Evolutionary conservation across 1,140 invertebrate species (phyloP).

Genomic region (Caligus rogercresseyi): DNA sequence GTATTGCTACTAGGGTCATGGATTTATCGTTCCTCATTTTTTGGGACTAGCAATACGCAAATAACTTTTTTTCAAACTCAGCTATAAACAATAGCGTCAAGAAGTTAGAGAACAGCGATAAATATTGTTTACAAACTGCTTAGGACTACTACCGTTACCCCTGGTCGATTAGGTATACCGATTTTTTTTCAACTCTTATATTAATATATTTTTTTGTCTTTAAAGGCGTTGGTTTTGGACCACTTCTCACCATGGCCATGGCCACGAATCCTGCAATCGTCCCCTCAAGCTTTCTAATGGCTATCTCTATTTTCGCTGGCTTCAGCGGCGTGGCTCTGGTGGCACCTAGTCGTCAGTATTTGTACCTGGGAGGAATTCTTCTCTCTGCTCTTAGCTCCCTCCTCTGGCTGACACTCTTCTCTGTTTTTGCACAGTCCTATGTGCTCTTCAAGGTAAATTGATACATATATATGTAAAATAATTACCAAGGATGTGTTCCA

Average conservation of each 20-base stretch:
- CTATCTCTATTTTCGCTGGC: constrained; percentile 68
- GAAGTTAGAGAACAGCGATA: too few relatives aligned
- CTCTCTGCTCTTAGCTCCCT: constrained; percentile 61
- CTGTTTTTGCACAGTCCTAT: constrained; percentile 65
- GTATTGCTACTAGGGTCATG: too few relatives aligned
- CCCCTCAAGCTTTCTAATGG: constrained; percentile 65
- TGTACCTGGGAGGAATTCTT: constrained; percentile 51
- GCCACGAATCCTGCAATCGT: constrained; percentile 65
- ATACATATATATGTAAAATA: background rate
- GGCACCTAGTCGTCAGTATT: constrained; percentile 59
- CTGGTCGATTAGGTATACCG: too few relatives aligned
- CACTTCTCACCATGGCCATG: constrained; percentile 54
- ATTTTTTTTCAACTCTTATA: too few relatives aligned
- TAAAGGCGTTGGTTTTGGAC: constrained; percentile 56
- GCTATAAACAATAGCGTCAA: too few relatives aligned
- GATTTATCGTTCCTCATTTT: too few relatives aligned
- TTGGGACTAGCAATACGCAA: too few relatives aligned
- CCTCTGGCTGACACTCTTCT: constrained; percentile 53
- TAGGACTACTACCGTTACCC: too few relatives aligned
- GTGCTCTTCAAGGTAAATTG: constrained; percentile 56
- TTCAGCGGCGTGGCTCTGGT: constrained; percentile 71
- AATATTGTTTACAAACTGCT: too few relatives aligned
- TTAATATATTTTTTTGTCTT: too few relatives aligned
- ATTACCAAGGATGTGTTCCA: too few relatives aligned
- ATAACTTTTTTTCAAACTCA: too few relatives aligned